Evolutionary conservation across 1,140 invertebrate species (phyloP).

Genomic region (Drosophila malerkotliana): DNA sequence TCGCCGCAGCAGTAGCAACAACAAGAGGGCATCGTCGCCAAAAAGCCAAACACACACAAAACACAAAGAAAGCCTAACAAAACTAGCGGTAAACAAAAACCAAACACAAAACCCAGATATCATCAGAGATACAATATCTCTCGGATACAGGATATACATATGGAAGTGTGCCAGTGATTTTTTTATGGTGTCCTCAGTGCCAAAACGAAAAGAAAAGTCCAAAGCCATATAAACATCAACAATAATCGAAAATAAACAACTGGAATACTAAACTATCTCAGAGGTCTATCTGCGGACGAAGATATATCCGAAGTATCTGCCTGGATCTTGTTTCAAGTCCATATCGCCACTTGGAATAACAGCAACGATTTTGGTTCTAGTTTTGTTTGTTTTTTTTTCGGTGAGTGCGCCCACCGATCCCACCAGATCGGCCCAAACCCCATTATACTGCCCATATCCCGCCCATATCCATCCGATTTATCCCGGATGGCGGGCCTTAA

Average conservation of each 20-base stretch:
- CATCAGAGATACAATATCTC: constrained; percentile 26
- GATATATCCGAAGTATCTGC: constrained; percentile 4
- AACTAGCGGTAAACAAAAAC: constrained; percentile 6
- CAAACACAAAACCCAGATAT: constrained; percentile 20
- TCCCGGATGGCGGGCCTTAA: not conserved
- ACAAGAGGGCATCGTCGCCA: constrained; percentile 34
- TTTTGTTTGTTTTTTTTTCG: constrained; percentile 68
- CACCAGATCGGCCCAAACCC: constrained; percentile 9
- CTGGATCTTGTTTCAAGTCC: constrained; percentile 16
- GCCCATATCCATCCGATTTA: constrained; percentile 7
- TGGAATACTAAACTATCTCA: constrained; percentile 16
- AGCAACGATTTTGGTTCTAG: constrained; percentile 34
- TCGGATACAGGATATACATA: constrained; percentile 30
- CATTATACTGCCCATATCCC: not conserved
- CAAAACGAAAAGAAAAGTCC: constrained; percentile 13
- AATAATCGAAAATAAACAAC: constrained; percentile 7
- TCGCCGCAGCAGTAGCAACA: constrained; percentile 18
- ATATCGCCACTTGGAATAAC: constrained; percentile 28
- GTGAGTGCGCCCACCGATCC: constrained; percentile 51
- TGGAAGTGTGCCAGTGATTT: constrained; percentile 42
- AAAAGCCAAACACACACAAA: not conserved
- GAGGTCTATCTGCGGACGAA: constrained; percentile 4
- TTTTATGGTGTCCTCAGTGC: constrained; percentile 54
- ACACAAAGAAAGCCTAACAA: not conserved
- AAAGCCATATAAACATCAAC: constrained; percentile 39